Evolutionary conservation across 2,888 invertebrate species (phyloP).

Genomic region (Zootermopsis nevadensis): DNA sequence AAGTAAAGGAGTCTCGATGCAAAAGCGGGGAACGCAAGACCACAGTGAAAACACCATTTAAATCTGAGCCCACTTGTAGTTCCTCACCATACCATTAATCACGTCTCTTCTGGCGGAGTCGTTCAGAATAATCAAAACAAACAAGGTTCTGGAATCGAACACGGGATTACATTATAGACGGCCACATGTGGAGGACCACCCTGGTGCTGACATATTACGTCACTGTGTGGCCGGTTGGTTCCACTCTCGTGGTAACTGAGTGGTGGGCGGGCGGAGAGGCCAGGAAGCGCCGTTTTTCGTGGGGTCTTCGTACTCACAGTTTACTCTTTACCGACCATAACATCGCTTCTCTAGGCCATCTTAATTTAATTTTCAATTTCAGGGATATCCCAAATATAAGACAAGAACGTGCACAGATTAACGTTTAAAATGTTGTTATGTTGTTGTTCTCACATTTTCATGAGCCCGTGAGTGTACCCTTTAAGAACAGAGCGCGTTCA

Average conservation of each 20-base stretch:
- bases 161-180: background rate
- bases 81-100: no score
- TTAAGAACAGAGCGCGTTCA: no score
- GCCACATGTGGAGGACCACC: background rate
- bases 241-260: background rate
- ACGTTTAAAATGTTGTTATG: no score
- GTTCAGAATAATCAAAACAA: background rate
- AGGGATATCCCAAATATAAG: background rate
- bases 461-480: no score
- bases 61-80: no score
- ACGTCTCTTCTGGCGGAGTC: no score
- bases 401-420: background rate
- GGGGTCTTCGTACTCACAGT: constrained; percentile 20
- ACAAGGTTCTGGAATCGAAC: background rate
- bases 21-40: no score
- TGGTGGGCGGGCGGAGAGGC: no score
- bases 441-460: no score
- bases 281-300: background rate
- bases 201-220: background rate
- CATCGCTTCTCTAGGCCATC: background rate
- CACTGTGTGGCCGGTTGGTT: background rate
- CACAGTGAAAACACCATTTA: no score
- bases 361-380: background rate
- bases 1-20: no score
- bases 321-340: background rate